Conservation (phyloP, 2,888 invertebrate genomes). For the Ischnus inquisitorius region DNA sequence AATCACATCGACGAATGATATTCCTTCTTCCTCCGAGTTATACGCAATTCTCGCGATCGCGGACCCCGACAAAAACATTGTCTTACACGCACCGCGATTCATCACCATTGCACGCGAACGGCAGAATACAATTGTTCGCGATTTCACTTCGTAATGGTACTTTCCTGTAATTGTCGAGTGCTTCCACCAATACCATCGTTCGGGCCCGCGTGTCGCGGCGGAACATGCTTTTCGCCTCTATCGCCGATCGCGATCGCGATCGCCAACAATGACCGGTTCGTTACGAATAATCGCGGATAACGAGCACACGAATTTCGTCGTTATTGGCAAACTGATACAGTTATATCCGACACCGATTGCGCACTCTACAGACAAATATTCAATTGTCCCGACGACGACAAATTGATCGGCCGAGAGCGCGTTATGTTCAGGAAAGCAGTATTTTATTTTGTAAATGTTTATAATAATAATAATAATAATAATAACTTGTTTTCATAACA, state of each 20-base stretch:
- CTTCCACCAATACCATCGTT: not conserved
- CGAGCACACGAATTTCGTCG: not conserved
- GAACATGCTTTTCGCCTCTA: not conserved
- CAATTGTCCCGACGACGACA: not conserved
- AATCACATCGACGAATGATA: constrained; percentile 9
- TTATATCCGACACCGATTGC: not conserved
- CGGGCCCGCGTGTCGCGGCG: too few species aligned
- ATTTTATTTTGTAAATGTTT: too few species aligned
- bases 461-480: too few species aligned
- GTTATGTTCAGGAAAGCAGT: too few species aligned
- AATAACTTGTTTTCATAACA: too few species aligned
- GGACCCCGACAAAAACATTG: too few species aligned
- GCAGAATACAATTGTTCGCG: too few species aligned
- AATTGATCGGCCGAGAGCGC: too few species aligned
- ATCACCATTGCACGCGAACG: too few species aligned
- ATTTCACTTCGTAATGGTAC: not conserved
- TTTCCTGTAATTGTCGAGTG: not conserved
- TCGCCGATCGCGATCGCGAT: not conserved
- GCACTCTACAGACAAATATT: not conserved
- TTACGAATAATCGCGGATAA: not conserved
- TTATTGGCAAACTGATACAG: not conserved
- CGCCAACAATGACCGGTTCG: not conserved
- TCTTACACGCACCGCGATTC: too few species aligned
- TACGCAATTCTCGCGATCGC: not conserved
- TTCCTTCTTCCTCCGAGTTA: not conserved